phyloP scores from a whole-genome alignment of 2,797 vertebrate genomes.

The Neosilurus hyrtlii region DNA sequence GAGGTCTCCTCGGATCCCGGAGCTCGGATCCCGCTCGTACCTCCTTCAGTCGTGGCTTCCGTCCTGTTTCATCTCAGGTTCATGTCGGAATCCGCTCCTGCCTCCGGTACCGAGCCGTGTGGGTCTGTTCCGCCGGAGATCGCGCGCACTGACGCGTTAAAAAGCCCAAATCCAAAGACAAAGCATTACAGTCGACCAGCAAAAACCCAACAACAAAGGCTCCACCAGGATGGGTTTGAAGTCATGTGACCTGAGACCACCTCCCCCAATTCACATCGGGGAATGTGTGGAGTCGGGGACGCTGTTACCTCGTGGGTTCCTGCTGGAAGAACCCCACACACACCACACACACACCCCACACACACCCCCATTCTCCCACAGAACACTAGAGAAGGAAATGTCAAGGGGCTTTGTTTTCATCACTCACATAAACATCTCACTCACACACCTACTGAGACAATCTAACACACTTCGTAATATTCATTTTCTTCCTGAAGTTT shows the following conservation, averaged over 20 bases:
- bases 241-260: conserved; percentile 55
- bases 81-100: conserved; percentile 16
- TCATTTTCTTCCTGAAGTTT: too few relatives aligned
- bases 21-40: too few relatives aligned
- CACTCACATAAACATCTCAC: too few relatives aligned
- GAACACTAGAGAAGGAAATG: too few relatives aligned
- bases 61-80: conserved; percentile 18
- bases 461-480: too few relatives aligned
- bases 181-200: conserved; percentile 2
- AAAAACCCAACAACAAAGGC: conserved; percentile 56
- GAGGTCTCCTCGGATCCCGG: background rate
- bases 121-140: background rate
- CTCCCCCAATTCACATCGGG: conserved; percentile 50
- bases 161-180: background rate
- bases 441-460: too few relatives aligned
- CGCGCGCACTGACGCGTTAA: background rate
- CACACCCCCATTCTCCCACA: too few relatives aligned
- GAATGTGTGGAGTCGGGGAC: background rate
- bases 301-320: background rate
- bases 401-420: too few relatives aligned
- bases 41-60: conserved; percentile 19
- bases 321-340: too few relatives aligned
- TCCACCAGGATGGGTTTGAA: conserved; percentile 48
- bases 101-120: background rate
- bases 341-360: too few relatives aligned